phyloP scores from a whole-genome alignment of 2,888 invertebrate genomes.

The Eumerus sabulonum region DNA sequence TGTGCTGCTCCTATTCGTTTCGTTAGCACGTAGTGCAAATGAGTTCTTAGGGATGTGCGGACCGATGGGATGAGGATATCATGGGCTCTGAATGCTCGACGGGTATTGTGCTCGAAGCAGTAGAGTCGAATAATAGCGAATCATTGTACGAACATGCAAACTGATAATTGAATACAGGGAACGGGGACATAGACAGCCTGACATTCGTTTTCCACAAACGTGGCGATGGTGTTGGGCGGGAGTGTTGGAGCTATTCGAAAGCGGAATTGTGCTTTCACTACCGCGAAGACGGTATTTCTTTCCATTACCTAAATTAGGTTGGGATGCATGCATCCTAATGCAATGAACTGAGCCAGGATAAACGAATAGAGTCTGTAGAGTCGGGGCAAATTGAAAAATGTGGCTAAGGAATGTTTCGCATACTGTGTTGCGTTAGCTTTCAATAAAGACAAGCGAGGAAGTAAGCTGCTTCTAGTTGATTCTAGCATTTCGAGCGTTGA shows the following conservation, averaged over 20 bases:
- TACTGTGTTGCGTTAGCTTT: too few species aligned
- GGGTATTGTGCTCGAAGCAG: constrained; percentile 23
- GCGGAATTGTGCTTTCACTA: constrained; percentile 12
- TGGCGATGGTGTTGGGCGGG: neutral
- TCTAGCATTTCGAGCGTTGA: too few species aligned
- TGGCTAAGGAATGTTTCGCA: too few species aligned
- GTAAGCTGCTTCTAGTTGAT: too few species aligned
- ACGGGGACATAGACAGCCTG: constrained; percentile 57
- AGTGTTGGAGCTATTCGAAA: neutral
- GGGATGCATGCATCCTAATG: too few species aligned
- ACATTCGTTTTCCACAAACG: constrained; percentile 48
- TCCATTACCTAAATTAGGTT: too few species aligned
- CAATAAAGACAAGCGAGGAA: too few species aligned
- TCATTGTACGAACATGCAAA: constrained; percentile 63
- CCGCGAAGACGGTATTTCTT: neutral
- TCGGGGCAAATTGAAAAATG: too few species aligned
- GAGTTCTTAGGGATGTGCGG: constrained; percentile 32
- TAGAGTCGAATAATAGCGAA: constrained; percentile 66
- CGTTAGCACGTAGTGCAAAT: constrained; percentile 56
- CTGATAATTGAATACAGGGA: constrained; percentile 67
- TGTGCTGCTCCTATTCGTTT: constrained; percentile 43
- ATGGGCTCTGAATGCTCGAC: constrained; percentile 15
- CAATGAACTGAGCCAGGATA: too few species aligned
- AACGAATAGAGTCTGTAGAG: too few species aligned
- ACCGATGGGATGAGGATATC: neutral